A percentile compares a stretch with the other conserved stretches of the same genome.
These are phyloP conservation scores for Nephrotoma guestfalica DNA, from an alignment of 2,888 invertebrate genomes.

Conservation along the genomic window DNA sequence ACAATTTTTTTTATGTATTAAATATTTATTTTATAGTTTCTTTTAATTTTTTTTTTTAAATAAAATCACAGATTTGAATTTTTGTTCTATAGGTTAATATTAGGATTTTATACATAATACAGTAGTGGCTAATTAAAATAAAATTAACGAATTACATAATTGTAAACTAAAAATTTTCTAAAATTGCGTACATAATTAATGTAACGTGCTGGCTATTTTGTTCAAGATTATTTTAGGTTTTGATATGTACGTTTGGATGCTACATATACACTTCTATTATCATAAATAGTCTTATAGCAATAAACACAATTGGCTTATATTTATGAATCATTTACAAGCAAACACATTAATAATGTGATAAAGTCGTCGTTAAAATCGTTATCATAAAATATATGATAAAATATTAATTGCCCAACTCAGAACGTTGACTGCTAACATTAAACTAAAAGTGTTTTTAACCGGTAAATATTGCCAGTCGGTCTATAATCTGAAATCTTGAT, in stretches of 20 bases:
- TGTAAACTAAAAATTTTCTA: not conserved
- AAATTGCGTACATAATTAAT: not conserved
- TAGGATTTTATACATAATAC: not conserved
- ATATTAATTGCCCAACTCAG: not conserved
- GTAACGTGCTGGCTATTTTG: too few relatives aligned
- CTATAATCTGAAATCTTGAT: not conserved
- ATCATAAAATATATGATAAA: not conserved
- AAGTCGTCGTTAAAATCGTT: not conserved
- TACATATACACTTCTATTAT: not conserved
- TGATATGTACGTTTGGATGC: too few relatives aligned
- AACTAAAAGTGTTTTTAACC: not conserved
- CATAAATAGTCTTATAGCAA: not conserved
- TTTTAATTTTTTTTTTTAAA: not conserved
- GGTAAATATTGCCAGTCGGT: not conserved
- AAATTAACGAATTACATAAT: not conserved
- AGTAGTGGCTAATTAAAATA: not conserved
- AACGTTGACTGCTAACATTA: not conserved
- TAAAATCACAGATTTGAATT: not conserved
- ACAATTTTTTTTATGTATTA: not conserved
- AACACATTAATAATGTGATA: not conserved
- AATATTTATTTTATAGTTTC: not conserved
- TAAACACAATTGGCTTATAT: not conserved
- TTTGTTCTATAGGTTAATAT: not conserved
- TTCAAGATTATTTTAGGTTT: too few relatives aligned
- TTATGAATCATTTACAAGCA: not conserved